These are phyloP conservation scores for Paratilapia polleni DNA, from an alignment of 2,113 vertebrate species.

Conservation along the genomic window DNA sequence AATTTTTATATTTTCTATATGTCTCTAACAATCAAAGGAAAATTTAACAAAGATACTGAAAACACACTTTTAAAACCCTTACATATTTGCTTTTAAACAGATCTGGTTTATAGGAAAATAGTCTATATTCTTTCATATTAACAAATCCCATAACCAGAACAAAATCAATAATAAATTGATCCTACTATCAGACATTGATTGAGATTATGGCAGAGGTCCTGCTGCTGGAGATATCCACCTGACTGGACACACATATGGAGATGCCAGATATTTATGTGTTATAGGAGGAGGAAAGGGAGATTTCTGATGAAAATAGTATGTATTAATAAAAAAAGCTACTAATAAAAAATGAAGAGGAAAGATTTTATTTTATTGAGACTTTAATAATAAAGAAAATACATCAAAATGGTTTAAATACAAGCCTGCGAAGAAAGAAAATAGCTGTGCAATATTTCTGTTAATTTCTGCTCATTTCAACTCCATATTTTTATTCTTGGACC, in stretches of 20 bases:
- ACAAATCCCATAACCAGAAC: too few relatives aligned
- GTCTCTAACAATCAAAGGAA: background rate
- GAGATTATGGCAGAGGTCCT: background rate
- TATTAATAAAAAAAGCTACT: too few relatives aligned
- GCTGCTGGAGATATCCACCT: fast-evolving
- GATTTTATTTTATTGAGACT: background rate
- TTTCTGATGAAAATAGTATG: background rate
- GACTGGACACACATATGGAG: background rate
- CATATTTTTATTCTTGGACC: background rate
- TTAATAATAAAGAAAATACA: background rate
- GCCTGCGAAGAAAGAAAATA: background rate
- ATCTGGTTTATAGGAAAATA: background rate
- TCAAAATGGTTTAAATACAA: too few relatives aligned
- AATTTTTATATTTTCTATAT: background rate
- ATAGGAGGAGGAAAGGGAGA: background rate
- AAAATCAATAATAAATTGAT: too few relatives aligned
- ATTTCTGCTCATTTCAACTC: background rate
- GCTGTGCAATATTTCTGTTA: too few relatives aligned
- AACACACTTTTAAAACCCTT: background rate
- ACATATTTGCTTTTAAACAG: background rate
- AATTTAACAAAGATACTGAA: background rate
- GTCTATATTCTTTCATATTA: background rate
- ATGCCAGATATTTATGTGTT: too few relatives aligned
- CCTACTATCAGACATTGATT: too few relatives aligned
- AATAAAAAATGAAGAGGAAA: background rate